A percentile compares a stretch with the other conserved stretches of the same genome.
Evolutionary conservation across 2,888 invertebrate species (phyloP).

Genomic region (Antheraea yamamai): DNA sequence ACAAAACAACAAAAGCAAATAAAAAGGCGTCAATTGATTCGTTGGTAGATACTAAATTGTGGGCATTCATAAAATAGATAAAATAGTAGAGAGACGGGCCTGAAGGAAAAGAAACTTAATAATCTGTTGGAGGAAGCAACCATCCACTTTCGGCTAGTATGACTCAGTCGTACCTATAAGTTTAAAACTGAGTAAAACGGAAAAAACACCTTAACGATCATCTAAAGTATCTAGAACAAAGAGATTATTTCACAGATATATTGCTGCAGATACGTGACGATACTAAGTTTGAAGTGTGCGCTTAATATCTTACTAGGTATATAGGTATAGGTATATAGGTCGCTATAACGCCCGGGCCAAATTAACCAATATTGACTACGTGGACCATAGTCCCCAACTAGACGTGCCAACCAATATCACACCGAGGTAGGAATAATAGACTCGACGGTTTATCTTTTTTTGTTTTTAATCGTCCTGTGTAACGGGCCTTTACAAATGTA

Average conservation of each 20-base stretch:
- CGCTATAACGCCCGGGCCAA: slow-evolving; percentile 41
- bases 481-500: too few species aligned
- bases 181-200: too few species aligned
- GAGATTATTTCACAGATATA: background rate
- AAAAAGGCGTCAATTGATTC: too few species aligned
- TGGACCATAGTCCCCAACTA: slow-evolving; percentile 44
- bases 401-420: slow-evolving; percentile 30
- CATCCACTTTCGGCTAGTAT: too few species aligned
- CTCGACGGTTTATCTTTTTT: background rate
- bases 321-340: too few species aligned
- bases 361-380: slow-evolving; percentile 73
- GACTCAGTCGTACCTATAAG: too few species aligned
- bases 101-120: too few species aligned
- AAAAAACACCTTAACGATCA: background rate
- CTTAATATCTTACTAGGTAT: slow-evolving; percentile 4
- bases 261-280: slow-evolving; percentile 9
- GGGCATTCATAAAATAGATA: too few species aligned
- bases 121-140: too few species aligned
- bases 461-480: background rate
- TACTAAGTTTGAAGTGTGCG: slow-evolving; percentile 20
- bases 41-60: too few species aligned
- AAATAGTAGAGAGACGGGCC: too few species aligned
- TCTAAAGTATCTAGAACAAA: slow-evolving; percentile 1
- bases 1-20: too few species aligned
- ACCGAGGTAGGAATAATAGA: slow-evolving; percentile 12